Percentiles rank a stretch among this genome's conserved stretches.
Conservation (phyloP, 2,797 vertebrate species). For the Enoplosus armatus region DNA sequence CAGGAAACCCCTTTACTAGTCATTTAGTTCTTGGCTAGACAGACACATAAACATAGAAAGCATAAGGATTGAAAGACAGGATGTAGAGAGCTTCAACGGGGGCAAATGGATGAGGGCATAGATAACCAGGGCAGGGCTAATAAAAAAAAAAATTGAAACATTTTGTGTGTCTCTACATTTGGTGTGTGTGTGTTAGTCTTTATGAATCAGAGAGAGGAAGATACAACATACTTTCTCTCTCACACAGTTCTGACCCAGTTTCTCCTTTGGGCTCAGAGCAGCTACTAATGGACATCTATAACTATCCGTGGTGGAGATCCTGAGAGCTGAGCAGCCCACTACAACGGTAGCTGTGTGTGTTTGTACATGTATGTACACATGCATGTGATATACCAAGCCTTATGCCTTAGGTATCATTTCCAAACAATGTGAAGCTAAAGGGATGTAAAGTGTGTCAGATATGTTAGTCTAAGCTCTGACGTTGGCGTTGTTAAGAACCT, state of each 20-base stretch:
- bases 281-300: slow-evolving; percentile 82
- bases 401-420: neutral
- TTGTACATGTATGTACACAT: slow-evolving; percentile 30
- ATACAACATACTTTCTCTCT: slow-evolving; percentile 51
- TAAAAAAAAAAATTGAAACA: slow-evolving; percentile 45
- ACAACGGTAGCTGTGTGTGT: slow-evolving; percentile 9
- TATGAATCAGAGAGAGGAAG: slow-evolving; percentile 45
- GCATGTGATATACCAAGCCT: neutral
- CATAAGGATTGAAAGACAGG: neutral
- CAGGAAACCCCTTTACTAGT: neutral
- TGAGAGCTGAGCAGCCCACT: slow-evolving; percentile 48
- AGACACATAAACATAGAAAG: slow-evolving; percentile 27
- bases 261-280: slow-evolving; percentile 73
- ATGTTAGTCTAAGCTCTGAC: neutral
- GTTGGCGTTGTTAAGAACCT: neutral
- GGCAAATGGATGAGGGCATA: slow-evolving; percentile 28
- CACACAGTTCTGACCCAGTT: slow-evolving; percentile 82
- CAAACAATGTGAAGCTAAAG: neutral
- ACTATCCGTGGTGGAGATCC: slow-evolving; percentile 75
- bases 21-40: neutral
- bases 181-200: slow-evolving; percentile 22
- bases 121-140: slow-evolving; percentile 36
- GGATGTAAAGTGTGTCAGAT: neutral
- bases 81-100: neutral
- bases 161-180: slow-evolving; percentile 13